A percentile compares a stretch with the other conserved stretches of the same genome.
phyloP scores from a whole-genome alignment of 1,140 invertebrate species.

The Thaumetopoea pityocampa region DNA sequence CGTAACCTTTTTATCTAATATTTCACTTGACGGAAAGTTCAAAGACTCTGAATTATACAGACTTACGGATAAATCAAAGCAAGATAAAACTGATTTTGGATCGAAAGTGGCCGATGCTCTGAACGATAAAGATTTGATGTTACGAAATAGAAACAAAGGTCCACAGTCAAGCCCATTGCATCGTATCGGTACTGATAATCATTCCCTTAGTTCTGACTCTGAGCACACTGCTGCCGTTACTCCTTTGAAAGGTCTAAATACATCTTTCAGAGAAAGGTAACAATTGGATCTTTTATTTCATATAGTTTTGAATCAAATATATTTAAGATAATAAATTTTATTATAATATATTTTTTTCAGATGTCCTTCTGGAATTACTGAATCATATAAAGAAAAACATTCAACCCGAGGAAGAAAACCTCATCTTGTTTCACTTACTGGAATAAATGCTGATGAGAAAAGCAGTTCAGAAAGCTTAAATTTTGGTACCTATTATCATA shows the following conservation, averaged over 20 bases:
- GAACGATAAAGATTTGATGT: constrained; percentile 32
- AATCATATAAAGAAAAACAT: constrained; percentile 76
- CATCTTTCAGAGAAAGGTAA: constrained; percentile 80
- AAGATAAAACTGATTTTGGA: constrained; percentile 42
- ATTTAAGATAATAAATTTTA: not conserved
- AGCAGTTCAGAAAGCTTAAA: constrained; percentile 85
- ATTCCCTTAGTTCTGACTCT: constrained; percentile 81
- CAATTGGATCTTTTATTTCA: not conserved
- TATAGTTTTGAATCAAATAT: not conserved
- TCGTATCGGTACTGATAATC: constrained; percentile 68
- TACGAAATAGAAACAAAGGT: constrained; percentile 39
- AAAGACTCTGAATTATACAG: constrained; percentile 79
- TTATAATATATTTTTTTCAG: constrained; percentile 43
- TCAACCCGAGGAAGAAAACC: constrained; percentile 69
- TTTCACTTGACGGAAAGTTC: constrained; percentile 94
- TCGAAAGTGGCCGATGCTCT: constrained; percentile 30
- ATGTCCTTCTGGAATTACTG: constrained; percentile 78
- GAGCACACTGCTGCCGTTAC: constrained; percentile 76
- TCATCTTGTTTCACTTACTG: constrained; percentile 69
- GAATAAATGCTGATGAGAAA: constrained; percentile 79
- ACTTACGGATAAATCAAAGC: constrained; percentile 46
- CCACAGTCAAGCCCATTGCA: constrained; percentile 55
- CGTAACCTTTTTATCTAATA: constrained; percentile 94
- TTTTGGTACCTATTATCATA: constrained; percentile 54
- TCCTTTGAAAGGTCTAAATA: constrained; percentile 44